phyloP scores from a whole-genome alignment of 2,797 vertebrate genomes.

The Lepilemur septentrionalis region DNA sequence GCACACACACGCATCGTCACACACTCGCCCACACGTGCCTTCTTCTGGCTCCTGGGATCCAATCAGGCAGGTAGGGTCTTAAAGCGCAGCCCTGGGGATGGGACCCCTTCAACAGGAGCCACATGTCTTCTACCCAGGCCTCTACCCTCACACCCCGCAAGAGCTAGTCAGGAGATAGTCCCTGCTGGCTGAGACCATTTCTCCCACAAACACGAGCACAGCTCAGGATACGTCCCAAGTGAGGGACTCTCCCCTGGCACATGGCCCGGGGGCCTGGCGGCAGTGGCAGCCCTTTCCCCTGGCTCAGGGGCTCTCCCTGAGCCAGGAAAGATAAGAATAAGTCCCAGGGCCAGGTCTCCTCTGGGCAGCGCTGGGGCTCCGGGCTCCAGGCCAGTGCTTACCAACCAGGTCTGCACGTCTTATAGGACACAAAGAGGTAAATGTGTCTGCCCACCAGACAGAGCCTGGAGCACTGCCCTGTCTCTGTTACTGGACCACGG shows the following conservation, averaged over 20 bases:
- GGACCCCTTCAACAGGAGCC: background rate
- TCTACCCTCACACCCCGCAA: background rate
- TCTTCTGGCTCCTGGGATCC: background rate
- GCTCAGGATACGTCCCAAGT: background rate
- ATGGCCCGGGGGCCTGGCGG: background rate
- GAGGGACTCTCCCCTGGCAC: slow-evolving; percentile 33
- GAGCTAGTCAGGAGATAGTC: background rate
- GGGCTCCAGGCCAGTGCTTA: slow-evolving; percentile 57
- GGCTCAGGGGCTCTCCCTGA: slow-evolving; percentile 47
- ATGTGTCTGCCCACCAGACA: background rate
- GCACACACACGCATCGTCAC: too few relatives aligned
- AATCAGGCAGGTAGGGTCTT: background rate
- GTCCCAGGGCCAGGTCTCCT: slow-evolving; percentile 45
- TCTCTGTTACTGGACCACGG: slow-evolving; percentile 23
- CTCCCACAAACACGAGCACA: background rate
- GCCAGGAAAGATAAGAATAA: slow-evolving; percentile 49
- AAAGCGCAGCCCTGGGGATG: background rate
- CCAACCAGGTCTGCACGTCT: slow-evolving; percentile 62
- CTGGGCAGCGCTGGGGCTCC: slow-evolving; percentile 34
- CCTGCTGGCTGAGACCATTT: background rate
- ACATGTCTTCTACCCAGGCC: background rate
- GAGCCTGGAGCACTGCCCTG: background rate
- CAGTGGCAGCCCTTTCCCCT: background rate
- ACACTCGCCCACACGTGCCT: background rate
- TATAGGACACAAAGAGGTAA: slow-evolving; percentile 50